Conservation (phyloP, 2,113 vertebrate species). For the Columba livia region DNA sequence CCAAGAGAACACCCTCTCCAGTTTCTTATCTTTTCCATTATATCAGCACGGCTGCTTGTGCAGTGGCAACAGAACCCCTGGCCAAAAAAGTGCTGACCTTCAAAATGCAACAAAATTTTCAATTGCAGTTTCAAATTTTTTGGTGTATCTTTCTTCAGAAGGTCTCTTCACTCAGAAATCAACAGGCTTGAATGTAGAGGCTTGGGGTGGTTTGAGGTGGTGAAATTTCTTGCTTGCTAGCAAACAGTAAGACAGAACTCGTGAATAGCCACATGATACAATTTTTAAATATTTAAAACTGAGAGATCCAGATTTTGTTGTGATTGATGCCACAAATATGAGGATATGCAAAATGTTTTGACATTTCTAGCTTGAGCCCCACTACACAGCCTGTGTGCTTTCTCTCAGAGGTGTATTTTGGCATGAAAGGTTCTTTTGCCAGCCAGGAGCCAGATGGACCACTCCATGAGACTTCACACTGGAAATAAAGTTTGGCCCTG, state of each 20-base stretch:
- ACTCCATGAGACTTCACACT: conserved; percentile 31
- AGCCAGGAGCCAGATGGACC: conserved; percentile 62
- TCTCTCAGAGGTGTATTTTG: conserved; percentile 59
- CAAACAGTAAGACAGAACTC: neutral
- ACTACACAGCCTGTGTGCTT: conserved; percentile 12
- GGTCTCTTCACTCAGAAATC: neutral
- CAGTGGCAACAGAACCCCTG: neutral
- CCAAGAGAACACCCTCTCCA: neutral
- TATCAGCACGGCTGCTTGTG: neutral
- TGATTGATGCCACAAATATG: conserved; percentile 49
- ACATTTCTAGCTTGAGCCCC: conserved; percentile 37
- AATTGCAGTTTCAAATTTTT: neutral
- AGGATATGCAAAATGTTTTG: conserved; percentile 56
- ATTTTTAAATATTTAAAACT: conserved; percentile 7
- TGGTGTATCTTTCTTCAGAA: neutral
- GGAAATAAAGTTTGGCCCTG: conserved; percentile 46
- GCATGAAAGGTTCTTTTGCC: conserved; percentile 38
- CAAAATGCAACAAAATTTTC: neutral
- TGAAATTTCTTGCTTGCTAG: neutral
- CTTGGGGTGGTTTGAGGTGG: neutral
- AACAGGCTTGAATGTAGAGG: neutral
- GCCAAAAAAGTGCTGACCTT: neutral
- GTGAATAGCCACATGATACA: neutral
- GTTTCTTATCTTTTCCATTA: neutral
- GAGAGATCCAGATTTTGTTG: conserved; percentile 15